Base-by-base conservation (phyloP, 2,888 invertebrate genomes). In the Trichogramma evanescens region DNA sequence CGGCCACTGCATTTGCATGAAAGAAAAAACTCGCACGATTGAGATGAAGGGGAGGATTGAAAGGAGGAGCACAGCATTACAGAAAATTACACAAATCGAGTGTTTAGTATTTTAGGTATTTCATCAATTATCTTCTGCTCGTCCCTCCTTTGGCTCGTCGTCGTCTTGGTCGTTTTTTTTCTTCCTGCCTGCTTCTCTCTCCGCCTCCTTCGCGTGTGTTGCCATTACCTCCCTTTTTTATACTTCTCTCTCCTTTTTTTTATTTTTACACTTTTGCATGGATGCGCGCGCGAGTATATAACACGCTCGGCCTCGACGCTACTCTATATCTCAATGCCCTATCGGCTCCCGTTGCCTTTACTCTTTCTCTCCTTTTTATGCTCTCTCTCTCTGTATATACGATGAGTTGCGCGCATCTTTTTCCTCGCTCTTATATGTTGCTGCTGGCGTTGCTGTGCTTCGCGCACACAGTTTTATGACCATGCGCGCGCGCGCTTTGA, bases 31-130 rank as follows among this genome's bases (percentile, higher is more conserved):
- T 26, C 26, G 26, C 26, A 26, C 26, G 26, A 26, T 26, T 26
- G 26, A 26, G 26, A 26, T 26, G 26, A 8, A 50, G 41, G 50
- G 46, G 39, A 6, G 58, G 40, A 50, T 26, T 5, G 26, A 5
- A 4, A 42, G 5, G 56, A n/a, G 53, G 41, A 54, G 56, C 43
- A 54, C 59, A 50, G 51, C 59, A 62, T 62, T 62, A 56, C 56
- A 54, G 62, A 62, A 59, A 63, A 63, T 63, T 63, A 59, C 57
- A 49, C 59, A 54, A 59, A 54, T 48, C 62, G 56, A 55, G 58
- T 62, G 58, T 59, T 62, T 62, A 62, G 56, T 50, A 50, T 56
- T 54, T 62, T 48, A 54, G 50, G 54, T 54, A 56, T 61, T 58
- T 50, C 48, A 42, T 56, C 52, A 49, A 49, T 62, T 58, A 58